Evolutionary conservation across 2,797 vertebrate species (phyloP), one percentile per base, ranked within the genome.

Genomic region (Gymnocypris eckloni): DNA sequence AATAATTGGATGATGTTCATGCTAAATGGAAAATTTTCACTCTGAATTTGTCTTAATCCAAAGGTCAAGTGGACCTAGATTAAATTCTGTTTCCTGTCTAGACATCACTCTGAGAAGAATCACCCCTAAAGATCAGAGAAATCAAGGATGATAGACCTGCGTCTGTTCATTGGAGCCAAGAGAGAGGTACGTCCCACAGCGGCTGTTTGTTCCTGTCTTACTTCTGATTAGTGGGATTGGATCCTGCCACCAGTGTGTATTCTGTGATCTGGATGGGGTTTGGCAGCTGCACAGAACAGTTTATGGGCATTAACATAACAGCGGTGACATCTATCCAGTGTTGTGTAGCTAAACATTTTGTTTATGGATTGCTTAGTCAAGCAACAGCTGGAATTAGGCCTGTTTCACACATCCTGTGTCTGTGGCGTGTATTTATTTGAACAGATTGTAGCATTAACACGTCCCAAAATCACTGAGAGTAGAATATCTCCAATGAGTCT

Each of bases 191-290:
- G 2, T 84, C 67, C 67, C 70, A 54, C 79, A 67, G 84, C 2
- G 37, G 41, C 12, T 79, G 82, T 87, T 87, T 75, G 84, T 82
- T 88, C 83, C 81, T 69, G 39, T 83, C 76, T 70, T 39, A 73
- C 33, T 67, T 59, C 69, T 66, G 82, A 85, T 89, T 75, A 52
- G 76, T 75, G 48, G 82, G 59, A 79, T 82, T 48, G 84, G 39
- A 76, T 81, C 79, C 69, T 75, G 69, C 25, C 78, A 71, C 72
- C 78, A 71, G 18, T 78, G 73, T 43, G 56, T 61, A 66, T 77
- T 37, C 52, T 84, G 45, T 50, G 71, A 56, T 82, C 70, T 77
- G 86, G 28, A 41, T 61, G 43, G 54, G 41, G 25, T 67, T 50
- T 72, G 66, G n/a, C 61, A 64, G 22, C 56, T 33, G n/a, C 86